Percentiles rank a stretch among this genome's conserved stretches.
Conservation (phyloP, 2,888 invertebrate species). For the Ganaspis brasiliensis region DNA sequence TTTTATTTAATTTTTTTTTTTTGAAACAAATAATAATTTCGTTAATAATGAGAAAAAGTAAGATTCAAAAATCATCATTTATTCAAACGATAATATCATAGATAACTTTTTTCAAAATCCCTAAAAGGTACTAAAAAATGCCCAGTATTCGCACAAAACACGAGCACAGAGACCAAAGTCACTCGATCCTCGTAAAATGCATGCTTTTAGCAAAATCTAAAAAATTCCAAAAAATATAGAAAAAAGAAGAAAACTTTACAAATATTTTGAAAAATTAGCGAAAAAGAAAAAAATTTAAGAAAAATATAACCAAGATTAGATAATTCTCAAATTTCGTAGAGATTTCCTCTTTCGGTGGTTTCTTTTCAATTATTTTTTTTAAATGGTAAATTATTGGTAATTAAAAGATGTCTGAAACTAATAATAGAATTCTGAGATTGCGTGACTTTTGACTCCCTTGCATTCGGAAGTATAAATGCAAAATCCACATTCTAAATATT, state of each 20-base stretch:
- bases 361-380: too few relatives aligned
- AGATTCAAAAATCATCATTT: too few relatives aligned
- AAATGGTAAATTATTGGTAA: background rate
- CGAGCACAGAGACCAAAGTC: conserved; percentile 27
- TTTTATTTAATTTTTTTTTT: too few relatives aligned
- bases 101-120: background rate
- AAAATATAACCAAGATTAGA: too few relatives aligned
- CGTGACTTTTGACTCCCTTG: conserved; percentile 37
- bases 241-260: background rate
- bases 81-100: too few relatives aligned
- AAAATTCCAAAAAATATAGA: background rate
- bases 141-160: conserved; percentile 23
- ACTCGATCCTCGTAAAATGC: background rate
- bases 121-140: background rate
- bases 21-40: too few relatives aligned
- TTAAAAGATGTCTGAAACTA: background rate
- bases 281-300: background rate
- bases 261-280: background rate
- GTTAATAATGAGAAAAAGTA: too few relatives aligned
- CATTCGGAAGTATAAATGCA: conserved; percentile 31
- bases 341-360: too few relatives aligned
- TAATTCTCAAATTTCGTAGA: too few relatives aligned
- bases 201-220: background rate
- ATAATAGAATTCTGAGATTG: conserved; percentile 7
- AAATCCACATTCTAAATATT: conserved; percentile 24